These are phyloP conservation scores for Drosophila sturtevanti DNA, from an alignment of 1,140 invertebrate genomes.

Conservation along the genomic window DNA sequence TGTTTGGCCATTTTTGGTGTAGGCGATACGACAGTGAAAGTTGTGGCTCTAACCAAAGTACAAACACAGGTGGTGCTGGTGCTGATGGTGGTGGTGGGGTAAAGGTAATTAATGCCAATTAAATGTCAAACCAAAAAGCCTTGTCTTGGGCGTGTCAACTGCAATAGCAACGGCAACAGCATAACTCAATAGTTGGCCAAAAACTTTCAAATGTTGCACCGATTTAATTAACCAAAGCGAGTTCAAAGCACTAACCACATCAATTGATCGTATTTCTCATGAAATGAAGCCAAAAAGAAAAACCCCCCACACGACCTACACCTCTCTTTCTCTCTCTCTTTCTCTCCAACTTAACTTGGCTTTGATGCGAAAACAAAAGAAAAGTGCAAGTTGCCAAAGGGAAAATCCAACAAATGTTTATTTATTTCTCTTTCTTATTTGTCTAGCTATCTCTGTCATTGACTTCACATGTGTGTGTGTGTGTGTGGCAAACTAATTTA, in stretches of 20 bases:
- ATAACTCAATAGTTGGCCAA: slow-evolving; percentile 65
- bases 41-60: slow-evolving; percentile 37
- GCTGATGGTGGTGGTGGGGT: slow-evolving; percentile 3
- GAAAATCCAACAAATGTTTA: slow-evolving; percentile 6
- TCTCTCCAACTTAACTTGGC: slow-evolving; percentile 29
- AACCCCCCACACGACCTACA: slow-evolving; percentile 10
- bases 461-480: slow-evolving; percentile 12
- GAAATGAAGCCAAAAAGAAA: slow-evolving; percentile 21
- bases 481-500: slow-evolving; percentile 62
- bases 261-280: slow-evolving; percentile 77
- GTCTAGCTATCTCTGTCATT: not conserved
- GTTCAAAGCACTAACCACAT: slow-evolving; percentile 47
- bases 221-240: slow-evolving; percentile 62
- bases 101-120: slow-evolving; percentile 76
- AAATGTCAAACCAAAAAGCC: slow-evolving; percentile 66
- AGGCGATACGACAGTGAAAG: slow-evolving; percentile 70
- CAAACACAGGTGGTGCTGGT: slow-evolving; percentile 5
- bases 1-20: slow-evolving; percentile 57
- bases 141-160: slow-evolving; percentile 47
- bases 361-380: slow-evolving; percentile 66
- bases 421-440: slow-evolving; percentile 5
- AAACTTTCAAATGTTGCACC: slow-evolving; percentile 69
- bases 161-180: slow-evolving; percentile 5
- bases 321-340: no score
- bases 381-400: slow-evolving; percentile 49